Conservation (phyloP, 30 jellyfish, hydroid and myxozoan genomes). For the Cassiopea andromeda region DNA sequence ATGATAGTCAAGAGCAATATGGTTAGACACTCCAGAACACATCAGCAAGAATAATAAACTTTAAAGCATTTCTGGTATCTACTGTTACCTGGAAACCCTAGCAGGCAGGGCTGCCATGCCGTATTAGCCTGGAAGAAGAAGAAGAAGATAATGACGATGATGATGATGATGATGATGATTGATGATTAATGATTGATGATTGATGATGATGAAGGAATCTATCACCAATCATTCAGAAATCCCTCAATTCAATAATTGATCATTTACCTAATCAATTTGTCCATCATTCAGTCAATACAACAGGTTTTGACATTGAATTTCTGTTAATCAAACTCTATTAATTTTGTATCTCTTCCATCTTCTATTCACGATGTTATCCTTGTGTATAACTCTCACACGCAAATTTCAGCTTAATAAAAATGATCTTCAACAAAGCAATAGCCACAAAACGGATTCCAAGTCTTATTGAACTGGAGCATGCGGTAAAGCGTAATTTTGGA, state of each 20-base stretch:
- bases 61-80: background rate
- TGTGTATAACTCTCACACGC: too few relatives aligned
- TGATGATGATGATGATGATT: too few relatives aligned
- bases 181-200: too few relatives aligned
- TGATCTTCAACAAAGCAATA: slow-evolving; percentile 74
- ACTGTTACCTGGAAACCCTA: background rate
- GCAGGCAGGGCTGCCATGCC: background rate
- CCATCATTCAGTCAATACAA: too few relatives aligned
- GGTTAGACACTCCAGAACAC: background rate
- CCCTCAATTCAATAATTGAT: too few relatives aligned
- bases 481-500: slow-evolving; percentile 80
- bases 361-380: too few relatives aligned
- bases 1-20: background rate
- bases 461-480: slow-evolving; percentile 63
- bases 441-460: slow-evolving; percentile 33
- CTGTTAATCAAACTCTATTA: too few relatives aligned
- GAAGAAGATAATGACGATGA: background rate
- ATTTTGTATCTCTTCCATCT: too few relatives aligned
- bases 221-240: too few relatives aligned
- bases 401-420: slow-evolving; percentile 65
- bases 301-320: too few relatives aligned
- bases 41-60: background rate
- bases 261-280: too few relatives aligned
- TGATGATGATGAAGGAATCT: too few relatives aligned
- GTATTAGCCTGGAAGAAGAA: background rate